These are phyloP conservation scores for Lithobates sylvaticus DNA, from an alignment of 2,797 vertebrate species.

Conservation along the genomic window DNA sequence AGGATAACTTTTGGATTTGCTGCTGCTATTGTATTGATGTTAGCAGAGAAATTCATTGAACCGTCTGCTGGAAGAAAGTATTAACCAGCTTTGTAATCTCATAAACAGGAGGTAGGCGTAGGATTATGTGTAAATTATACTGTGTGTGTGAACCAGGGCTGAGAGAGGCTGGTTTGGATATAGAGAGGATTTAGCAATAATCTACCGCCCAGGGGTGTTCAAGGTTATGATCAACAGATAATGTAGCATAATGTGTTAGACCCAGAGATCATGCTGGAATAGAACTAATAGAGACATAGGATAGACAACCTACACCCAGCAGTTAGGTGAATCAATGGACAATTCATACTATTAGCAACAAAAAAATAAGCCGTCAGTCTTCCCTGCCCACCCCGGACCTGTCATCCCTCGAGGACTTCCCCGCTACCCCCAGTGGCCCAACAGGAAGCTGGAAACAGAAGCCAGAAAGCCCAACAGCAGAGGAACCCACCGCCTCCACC, in stretches of 20 bases:
- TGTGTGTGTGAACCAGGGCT: not conserved
- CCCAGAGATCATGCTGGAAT: not conserved
- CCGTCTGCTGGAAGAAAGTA: not conserved
- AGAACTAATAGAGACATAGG: not conserved
- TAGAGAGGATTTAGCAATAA: not conserved
- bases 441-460: too few species aligned
- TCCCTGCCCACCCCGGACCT: too few species aligned
- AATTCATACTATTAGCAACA: not conserved
- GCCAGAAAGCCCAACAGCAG: too few species aligned
- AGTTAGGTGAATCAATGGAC: not conserved
- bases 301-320: not conserved
- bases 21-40: not conserved
- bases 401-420: too few species aligned
- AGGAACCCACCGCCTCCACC: too few species aligned
- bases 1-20: too few species aligned
- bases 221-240: conserved; percentile 23
- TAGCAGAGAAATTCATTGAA: not conserved
- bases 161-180: not conserved
- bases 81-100: not conserved
- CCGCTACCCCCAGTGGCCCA: too few species aligned
- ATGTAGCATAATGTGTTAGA: not conserved
- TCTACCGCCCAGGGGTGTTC: not conserved
- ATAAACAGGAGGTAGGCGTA: not conserved
- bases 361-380: not conserved
- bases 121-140: not conserved